Base-by-base conservation (phyloP, 2,113 vertebrate species). In the Hypanus sabinus region DNA sequence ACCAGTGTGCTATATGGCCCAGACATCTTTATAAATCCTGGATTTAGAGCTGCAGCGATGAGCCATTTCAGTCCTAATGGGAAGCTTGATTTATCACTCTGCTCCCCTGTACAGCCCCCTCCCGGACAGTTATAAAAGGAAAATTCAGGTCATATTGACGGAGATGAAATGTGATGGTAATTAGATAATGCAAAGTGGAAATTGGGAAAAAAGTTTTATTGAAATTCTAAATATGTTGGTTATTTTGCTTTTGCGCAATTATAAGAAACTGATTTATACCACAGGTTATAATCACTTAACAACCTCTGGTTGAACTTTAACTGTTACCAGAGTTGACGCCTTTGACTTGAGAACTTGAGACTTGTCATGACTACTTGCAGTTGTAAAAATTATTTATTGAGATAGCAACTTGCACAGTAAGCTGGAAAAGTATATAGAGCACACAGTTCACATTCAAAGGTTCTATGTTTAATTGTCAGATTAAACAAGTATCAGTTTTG, bases 11-110 rank as follows among this genome's bases (percentile, higher is more conserved):
- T 97, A 97, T 97, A 97, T 95, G 96, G 97, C 96, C 96, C 96
- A 97, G 97, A 97, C 97, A 97, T 98, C 98, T 98, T 98, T 98
- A 98, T 99, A 98, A 98, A 98, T 98, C 98, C 97, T 97, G 96
- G 96, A 96, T 97, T 96, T 97, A 97, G 96, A 96, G 95, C 96
- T 95, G 96, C 96, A 94, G 96, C 94, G 97, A 96, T 97, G 97
- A 97, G 96, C 96, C 97, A 96, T 97, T 97, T 97, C 96, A 95
- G 94, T 95, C 97, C 97, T 95, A 97, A 98, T 97, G 97, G 97
- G 94, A 96, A 96, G 96, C 93, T 80, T 98, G 98, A 99, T 99
- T 98, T 98, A 99, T 98, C 96, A 95, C 97, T 94, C 94, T 95
- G 94, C 95, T 95, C 96, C 96, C 96, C 71, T 96, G 96, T 96